Conservation (phyloP, 2,888 invertebrate species). For the Anthophora plumipes region DNA sequence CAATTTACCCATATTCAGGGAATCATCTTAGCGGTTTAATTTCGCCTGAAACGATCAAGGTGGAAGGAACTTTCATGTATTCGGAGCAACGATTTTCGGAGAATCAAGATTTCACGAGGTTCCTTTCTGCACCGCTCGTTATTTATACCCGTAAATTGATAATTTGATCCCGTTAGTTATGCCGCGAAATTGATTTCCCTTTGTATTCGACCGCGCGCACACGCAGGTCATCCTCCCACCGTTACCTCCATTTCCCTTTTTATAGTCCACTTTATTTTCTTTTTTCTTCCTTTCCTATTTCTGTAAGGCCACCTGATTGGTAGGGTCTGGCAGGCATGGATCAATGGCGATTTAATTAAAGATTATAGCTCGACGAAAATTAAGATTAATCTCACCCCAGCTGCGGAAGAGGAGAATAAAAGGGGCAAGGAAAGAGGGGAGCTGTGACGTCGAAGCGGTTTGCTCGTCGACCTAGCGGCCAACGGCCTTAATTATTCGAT, state of each 20-base stretch:
- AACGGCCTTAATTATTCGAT: constrained; percentile 77
- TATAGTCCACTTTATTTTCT: constrained; percentile 1
- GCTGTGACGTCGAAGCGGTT: constrained; percentile 56
- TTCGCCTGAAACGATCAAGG: constrained; percentile 45
- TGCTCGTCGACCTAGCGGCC: constrained; percentile 65
- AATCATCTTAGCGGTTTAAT: constrained; percentile 22
- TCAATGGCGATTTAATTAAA: constrained; percentile 84
- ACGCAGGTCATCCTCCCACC: constrained; percentile 2
- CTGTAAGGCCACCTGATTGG: constrained; percentile 46
- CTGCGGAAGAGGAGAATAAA: constrained; percentile 53
- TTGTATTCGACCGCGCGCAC: constrained; percentile 30
- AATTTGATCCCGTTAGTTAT: constrained; percentile 53
- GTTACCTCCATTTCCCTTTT: constrained; percentile 9
- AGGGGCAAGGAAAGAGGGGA: constrained; percentile 10
- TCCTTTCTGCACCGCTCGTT: constrained; percentile 51
- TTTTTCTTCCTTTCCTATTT: constrained; percentile 20
- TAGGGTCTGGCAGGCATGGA: constrained; percentile 68
- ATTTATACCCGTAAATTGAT: constrained; percentile 70
- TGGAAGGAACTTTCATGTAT: constrained; percentile 53
- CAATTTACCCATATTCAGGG: not conserved
- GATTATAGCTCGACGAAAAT: constrained; percentile 82
- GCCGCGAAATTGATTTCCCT: constrained; percentile 55
- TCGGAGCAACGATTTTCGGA: constrained; percentile 20
- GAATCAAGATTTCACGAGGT: constrained; percentile 12
- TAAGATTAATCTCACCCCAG: constrained; percentile 82